Evolutionary conservation across 2,888 invertebrate species (phyloP).

Genomic region (Mimachlamys varia): DNA sequence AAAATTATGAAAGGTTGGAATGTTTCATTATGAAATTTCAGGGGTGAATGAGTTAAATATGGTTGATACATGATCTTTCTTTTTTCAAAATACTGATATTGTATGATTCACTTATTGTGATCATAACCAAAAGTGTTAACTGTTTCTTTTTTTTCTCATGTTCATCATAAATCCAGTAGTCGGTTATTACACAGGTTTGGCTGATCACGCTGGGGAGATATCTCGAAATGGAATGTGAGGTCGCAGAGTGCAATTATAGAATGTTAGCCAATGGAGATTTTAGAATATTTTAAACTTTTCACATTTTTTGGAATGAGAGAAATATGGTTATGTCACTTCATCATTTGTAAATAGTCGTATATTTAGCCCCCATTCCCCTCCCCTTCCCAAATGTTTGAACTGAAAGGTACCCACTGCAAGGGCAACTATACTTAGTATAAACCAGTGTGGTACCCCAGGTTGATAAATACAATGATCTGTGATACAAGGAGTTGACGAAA

Average conservation of each 20-base stretch:
- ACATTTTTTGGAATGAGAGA: constrained; percentile 5
- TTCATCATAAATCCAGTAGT: constrained; percentile 10
- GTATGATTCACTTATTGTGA: constrained; percentile 8
- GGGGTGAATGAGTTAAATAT: no score
- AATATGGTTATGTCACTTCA: constrained; percentile 23
- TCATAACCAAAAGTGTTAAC: neutral
- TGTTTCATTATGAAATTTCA: no score
- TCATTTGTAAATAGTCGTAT: constrained; percentile 29
- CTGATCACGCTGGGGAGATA: neutral
- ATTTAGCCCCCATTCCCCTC: neutral
- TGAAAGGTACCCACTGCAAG: constrained; percentile 60
- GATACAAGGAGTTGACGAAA: constrained; percentile 41
- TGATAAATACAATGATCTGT: constrained; percentile 45
- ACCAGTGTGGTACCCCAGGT: constrained; percentile 58
- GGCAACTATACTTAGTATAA: constrained; percentile 58
- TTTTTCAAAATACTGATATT: neutral
- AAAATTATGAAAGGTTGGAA: no score
- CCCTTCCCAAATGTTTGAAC: constrained; percentile 30
- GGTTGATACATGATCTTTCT: neutral
- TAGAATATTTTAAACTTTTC: constrained; percentile 5
- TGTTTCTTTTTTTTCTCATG: neutral
- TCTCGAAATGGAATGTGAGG: constrained; percentile 19
- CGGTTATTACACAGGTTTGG: neutral
- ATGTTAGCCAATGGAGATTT: constrained; percentile 31
- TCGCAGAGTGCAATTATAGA: constrained; percentile 27